phyloP scores from a whole-genome alignment of 2,113 vertebrate genomes.

The Platichthys flesus region DNA sequence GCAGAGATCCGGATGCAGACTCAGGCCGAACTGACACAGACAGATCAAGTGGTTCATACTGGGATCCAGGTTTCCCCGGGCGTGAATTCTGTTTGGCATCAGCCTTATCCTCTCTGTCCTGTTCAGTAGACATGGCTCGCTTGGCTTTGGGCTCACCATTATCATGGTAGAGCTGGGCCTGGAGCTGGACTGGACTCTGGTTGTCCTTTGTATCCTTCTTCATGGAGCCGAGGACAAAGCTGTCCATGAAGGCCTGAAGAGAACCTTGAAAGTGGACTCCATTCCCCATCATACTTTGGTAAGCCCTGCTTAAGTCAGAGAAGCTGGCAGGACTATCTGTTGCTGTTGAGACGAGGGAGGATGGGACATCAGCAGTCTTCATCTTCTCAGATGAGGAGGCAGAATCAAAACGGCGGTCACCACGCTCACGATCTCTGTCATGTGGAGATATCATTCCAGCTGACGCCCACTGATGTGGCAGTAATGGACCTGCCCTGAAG shows the following conservation, averaged over 20 bases:
- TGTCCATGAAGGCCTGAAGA: conserved; percentile 98
- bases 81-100: conserved; percentile 81
- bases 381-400: conserved; percentile 84
- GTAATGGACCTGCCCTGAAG: conserved; percentile 88
- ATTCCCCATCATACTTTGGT: conserved; percentile 92
- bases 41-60: conserved; percentile 95
- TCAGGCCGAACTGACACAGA: conserved; percentile 94
- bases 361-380: conserved; percentile 86
- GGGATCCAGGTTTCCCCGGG: conserved; percentile 87
- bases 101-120: conserved; percentile 84
- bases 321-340: conserved; percentile 88
- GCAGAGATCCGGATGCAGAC: conserved; percentile 88
- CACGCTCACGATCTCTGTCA: conserved; percentile 78
- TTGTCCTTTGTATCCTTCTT: conserved; percentile 94
- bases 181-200: conserved; percentile 74
- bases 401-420: conserved; percentile 84
- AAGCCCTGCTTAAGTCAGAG: conserved; percentile 92
- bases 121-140: conserved; percentile 62
- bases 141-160: conserved; percentile 86
- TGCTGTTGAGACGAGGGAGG: conserved; percentile 62
- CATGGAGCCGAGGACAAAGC: conserved; percentile 92
- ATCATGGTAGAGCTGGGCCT: conserved; percentile 81
- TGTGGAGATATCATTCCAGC: conserved; percentile 87
- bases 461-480: conserved; percentile 92
- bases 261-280: conserved; percentile 97